phyloP scores from a whole-genome alignment of 2,797 vertebrate species.

The Hippocampus kuda region DNA sequence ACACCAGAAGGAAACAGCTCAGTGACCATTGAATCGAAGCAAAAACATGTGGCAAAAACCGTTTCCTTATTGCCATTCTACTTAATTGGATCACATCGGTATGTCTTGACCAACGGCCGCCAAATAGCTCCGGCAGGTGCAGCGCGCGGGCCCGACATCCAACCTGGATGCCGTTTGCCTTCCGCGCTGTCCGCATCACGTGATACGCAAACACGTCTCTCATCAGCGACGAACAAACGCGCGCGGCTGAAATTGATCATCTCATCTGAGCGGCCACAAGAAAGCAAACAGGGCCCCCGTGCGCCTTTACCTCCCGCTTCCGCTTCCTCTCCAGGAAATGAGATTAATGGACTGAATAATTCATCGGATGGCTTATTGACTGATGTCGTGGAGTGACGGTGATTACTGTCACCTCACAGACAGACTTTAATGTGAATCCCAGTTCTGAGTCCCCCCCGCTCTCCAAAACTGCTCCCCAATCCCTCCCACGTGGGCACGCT shows the following conservation, averaged over 20 bases:
- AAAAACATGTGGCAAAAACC: too few relatives aligned
- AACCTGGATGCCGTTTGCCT: slow-evolving; percentile 1
- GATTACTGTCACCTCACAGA: slow-evolving; percentile 3
- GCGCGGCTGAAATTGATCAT: slow-evolving; percentile 40
- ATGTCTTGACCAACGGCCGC: too few relatives aligned
- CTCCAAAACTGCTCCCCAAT: not conserved
- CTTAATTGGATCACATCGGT: too few relatives aligned
- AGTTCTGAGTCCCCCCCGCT: not conserved
- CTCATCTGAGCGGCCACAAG: slow-evolving; percentile 27
- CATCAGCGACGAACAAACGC: slow-evolving; percentile 26
- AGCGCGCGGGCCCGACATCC: not conserved
- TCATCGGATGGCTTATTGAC: slow-evolving; percentile 26
- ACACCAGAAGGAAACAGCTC: too few relatives aligned
- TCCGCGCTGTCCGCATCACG: slow-evolving; percentile 6
- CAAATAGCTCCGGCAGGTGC: not conserved
- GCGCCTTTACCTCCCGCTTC: not conserved
- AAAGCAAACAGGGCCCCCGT: slow-evolving; percentile 19
- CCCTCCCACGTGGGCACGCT: not conserved
- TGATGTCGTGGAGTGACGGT: slow-evolving; percentile 7
- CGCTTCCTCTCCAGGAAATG: slow-evolving; percentile 32
- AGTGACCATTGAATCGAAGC: too few relatives aligned
- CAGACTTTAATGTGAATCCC: not conserved
- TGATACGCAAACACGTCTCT: slow-evolving; percentile 41
- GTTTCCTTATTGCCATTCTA: too few relatives aligned
- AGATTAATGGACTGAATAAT: slow-evolving; percentile 35